These are phyloP conservation scores for Papilio gigon DNA, from an alignment of 2,888 invertebrate species.

Conservation along the genomic window DNA sequence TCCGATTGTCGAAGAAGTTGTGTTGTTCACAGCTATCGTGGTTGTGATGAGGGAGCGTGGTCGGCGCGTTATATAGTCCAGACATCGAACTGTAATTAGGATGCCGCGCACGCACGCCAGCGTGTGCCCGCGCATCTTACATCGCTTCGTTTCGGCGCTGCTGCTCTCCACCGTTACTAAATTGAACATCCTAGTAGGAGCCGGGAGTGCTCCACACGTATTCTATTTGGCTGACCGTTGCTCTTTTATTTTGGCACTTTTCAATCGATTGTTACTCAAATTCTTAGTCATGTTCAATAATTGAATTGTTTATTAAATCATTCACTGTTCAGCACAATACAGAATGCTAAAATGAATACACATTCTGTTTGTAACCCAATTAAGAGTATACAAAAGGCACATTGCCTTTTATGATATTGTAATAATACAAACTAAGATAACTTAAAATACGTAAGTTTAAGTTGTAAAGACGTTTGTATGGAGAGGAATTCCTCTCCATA, in stretches of 20 bases:
- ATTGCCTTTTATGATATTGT: too few relatives aligned
- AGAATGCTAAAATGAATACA: background rate
- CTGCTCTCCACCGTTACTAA: conserved; percentile 72
- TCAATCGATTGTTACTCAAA: conserved; percentile 1
- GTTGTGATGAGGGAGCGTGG: conserved; percentile 58
- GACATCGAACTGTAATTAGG: conserved; percentile 69
- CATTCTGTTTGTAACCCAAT: too few relatives aligned
- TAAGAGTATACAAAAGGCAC: too few relatives aligned
- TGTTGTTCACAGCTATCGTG: conserved; percentile 57
- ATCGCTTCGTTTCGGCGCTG: conserved; percentile 63
- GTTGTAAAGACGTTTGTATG: too few relatives aligned
- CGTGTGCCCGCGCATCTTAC: conserved; percentile 60
- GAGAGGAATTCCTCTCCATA: too few relatives aligned
- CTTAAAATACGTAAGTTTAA: too few relatives aligned
- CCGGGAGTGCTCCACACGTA: conserved; percentile 67
- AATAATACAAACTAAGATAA: too few relatives aligned
- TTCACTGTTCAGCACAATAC: background rate
- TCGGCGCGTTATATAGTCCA: conserved; percentile 71
- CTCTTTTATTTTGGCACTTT: conserved; percentile 11
- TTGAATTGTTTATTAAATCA: too few relatives aligned
- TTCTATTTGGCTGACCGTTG: conserved; percentile 2
- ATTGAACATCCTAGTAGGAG: conserved; percentile 63
- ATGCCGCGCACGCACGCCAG: conserved; percentile 64
- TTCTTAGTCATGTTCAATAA: conserved; percentile 10
- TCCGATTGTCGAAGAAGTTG: conserved; percentile 60